Conservation (phyloP, 2,797 vertebrate species). For the Mus minutoides region DNA sequence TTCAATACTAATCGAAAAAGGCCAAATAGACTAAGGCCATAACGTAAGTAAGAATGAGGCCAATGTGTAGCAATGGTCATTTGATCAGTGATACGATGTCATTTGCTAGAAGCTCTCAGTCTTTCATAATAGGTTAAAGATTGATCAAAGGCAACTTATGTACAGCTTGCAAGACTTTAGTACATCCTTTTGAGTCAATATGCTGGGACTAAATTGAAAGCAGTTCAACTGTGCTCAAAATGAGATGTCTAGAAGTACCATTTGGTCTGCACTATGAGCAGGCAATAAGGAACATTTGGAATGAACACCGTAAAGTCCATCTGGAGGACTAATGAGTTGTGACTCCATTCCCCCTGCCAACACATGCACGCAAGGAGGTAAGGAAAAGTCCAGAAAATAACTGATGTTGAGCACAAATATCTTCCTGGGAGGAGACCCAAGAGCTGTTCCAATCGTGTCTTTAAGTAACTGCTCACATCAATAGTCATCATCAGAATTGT, state of each 20-base stretch:
- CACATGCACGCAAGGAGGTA: neutral
- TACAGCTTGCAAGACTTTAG: neutral
- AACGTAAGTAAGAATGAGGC: neutral
- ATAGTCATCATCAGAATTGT: slow-evolving; percentile 22
- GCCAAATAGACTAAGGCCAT: neutral
- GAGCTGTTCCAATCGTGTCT: neutral
- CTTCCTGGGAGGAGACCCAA: slow-evolving; percentile 15
- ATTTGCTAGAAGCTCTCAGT: neutral
- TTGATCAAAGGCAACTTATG: neutral
- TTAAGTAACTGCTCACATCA: slow-evolving; percentile 48
- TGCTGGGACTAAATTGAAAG: slow-evolving; percentile 30
- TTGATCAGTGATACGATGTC: neutral
- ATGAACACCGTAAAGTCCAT: neutral
- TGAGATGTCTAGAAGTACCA: neutral
- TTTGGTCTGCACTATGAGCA: neutral
- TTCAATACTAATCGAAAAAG: neutral
- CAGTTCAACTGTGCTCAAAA: slow-evolving; percentile 15
- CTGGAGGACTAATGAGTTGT: slow-evolving; percentile 4
- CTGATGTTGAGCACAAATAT: neutral
- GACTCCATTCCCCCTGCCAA: neutral
- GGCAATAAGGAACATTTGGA: slow-evolving; percentile 15
- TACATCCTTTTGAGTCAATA: slow-evolving; percentile 2
- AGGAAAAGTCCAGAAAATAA: slow-evolving; percentile 3
- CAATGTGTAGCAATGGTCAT: neutral
- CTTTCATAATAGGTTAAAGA: neutral